Conservation (phyloP, 1,140 invertebrate species). For the Babylonia areolata region DNA sequence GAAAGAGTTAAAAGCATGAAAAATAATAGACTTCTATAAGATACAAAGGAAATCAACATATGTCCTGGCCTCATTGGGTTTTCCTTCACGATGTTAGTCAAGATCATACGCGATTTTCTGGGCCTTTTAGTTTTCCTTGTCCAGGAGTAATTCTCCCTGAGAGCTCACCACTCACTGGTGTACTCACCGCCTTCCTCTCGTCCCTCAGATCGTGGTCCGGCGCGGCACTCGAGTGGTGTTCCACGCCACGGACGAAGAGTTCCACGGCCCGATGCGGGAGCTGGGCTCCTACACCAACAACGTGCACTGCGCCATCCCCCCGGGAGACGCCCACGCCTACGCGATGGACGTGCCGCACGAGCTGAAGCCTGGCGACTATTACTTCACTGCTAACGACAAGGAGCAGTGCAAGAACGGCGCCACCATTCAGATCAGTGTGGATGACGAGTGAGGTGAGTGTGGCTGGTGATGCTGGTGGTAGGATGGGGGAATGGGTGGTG, state of each 20-base stretch:
- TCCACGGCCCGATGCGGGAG: not conserved
- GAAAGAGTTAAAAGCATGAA: too few relatives aligned
- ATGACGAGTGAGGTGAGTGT: not conserved
- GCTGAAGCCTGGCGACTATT: constrained; percentile 18
- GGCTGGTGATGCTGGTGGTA: not conserved
- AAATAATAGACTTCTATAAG: too few relatives aligned
- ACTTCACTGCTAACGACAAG: not conserved
- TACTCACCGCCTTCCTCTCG: too few relatives aligned
- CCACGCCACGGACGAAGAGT: not conserved
- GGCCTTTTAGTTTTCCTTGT: too few relatives aligned
- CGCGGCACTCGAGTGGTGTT: constrained; percentile 7
- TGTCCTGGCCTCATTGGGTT: too few relatives aligned
- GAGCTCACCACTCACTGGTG: too few relatives aligned
- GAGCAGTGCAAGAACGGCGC: not conserved
- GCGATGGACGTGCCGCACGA: not conserved
- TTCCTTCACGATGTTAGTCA: too few relatives aligned
- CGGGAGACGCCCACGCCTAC: constrained; percentile 16
- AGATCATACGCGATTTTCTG: too few relatives aligned
- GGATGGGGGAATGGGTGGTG: not conserved
- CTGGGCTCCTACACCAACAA: constrained; percentile 23
- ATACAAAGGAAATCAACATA: too few relatives aligned
- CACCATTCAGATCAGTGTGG: not conserved
- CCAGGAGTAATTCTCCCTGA: too few relatives aligned
- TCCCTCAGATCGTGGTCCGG: not conserved
- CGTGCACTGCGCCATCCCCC: not conserved